Percentiles rank a stretch among this genome's conserved stretches.
Conservation (phyloP, 2,797 vertebrate species). For the Chiropotes sagulatus region DNA sequence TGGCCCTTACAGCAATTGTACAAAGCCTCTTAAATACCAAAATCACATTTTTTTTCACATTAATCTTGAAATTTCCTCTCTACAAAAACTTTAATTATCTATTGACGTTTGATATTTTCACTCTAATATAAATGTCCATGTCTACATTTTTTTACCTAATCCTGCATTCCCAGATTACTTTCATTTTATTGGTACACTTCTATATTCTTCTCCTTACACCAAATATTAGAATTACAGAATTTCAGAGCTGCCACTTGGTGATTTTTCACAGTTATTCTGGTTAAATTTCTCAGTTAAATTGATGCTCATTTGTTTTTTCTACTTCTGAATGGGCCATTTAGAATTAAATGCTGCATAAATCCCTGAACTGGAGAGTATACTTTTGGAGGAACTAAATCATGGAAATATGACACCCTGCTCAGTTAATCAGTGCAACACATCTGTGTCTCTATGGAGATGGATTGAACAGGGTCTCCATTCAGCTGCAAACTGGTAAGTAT, state of each 20-base stretch:
- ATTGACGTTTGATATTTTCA: not conserved
- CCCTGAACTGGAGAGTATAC: constrained; percentile 37
- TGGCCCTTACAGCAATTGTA: not conserved
- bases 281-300: constrained; percentile 61
- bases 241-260: not conserved
- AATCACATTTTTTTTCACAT: not conserved
- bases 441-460: not conserved
- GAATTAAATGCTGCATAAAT: constrained; percentile 65
- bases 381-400: constrained; percentile 48
- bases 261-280: constrained; percentile 49
- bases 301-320: constrained; percentile 64
- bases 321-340: constrained; percentile 56
- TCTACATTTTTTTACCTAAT: not conserved
- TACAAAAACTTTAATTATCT: not conserved
- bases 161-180: not conserved
- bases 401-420: not conserved
- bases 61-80: not conserved
- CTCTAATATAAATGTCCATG: not conserved
- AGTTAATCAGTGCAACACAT: not conserved
- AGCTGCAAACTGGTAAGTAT: not conserved
- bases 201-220: not conserved
- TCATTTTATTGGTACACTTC: not conserved
- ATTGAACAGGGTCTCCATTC: not conserved
- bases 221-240: not conserved
- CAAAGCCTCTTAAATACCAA: not conserved